Conservation (phyloP, 2,888 invertebrate species). For the Herminia tarsipennalis region DNA sequence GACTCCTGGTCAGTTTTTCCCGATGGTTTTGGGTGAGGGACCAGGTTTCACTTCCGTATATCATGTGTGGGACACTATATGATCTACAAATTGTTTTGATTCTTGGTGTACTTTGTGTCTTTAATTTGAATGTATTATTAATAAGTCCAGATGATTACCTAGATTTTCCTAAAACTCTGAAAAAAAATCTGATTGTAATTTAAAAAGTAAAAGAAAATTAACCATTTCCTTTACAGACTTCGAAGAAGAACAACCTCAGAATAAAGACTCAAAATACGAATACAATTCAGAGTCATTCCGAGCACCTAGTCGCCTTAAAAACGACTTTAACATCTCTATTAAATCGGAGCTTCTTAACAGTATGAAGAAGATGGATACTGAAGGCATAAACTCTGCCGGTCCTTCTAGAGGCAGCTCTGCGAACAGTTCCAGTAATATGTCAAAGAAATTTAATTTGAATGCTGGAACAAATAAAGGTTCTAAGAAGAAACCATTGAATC, state of each 20-base stretch:
- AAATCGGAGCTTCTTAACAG: constrained; percentile 70
- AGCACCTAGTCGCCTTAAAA: constrained; percentile 72
- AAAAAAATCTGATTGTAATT: too few relatives aligned
- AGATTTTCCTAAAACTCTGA: too few relatives aligned
- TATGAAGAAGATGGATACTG: constrained; percentile 63
- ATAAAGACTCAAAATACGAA: constrained; percentile 68
- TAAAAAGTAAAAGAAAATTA: too few relatives aligned
- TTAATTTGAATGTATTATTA: too few relatives aligned
- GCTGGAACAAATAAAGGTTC: constrained; percentile 46
- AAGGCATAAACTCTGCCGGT: constrained; percentile 53
- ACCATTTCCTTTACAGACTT: constrained; percentile 52
- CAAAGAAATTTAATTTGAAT: constrained; percentile 73
- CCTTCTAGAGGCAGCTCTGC: constrained; percentile 71
- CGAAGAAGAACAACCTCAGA: constrained; percentile 59
- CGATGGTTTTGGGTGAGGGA: too few relatives aligned
- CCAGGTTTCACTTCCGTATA: too few relatives aligned
- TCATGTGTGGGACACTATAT: too few relatives aligned
- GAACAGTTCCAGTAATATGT: constrained; percentile 78
- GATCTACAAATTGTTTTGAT: too few relatives aligned
- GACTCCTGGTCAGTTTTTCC: too few relatives aligned
- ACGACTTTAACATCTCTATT: constrained; percentile 78
- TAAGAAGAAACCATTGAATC: constrained; percentile 61
- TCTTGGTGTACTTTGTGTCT: too few relatives aligned
- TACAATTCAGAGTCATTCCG: constrained; percentile 71
- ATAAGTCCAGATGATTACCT: too few relatives aligned